A percentile compares a stretch with the other conserved stretches of the same genome.
These are phyloP conservation scores for Drosophila mimetica DNA, from an alignment of 2,888 invertebrate genomes.

Conservation along the genomic window DNA sequence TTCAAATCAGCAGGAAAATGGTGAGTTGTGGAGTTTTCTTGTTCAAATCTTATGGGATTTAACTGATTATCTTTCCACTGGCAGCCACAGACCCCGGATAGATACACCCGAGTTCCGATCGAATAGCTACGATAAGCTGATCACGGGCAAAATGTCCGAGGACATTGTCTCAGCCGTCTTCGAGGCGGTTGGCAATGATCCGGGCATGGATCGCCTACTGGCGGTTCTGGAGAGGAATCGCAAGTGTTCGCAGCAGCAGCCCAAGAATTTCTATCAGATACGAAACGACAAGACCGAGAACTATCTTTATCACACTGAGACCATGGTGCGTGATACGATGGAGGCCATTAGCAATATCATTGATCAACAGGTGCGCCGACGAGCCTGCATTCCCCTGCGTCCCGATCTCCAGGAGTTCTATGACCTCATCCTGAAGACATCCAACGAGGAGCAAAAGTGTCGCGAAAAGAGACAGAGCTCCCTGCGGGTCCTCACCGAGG, in stretches of 20 bases:
- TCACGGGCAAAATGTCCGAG: constrained; percentile 74
- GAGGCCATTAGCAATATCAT: constrained; percentile 79
- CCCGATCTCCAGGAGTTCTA: constrained; percentile 81
- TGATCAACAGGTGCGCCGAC: constrained; percentile 76
- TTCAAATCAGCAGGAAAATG: neutral
- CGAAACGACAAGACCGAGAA: constrained; percentile 56
- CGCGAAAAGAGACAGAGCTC: constrained; percentile 71
- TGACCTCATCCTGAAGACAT: constrained; percentile 69
- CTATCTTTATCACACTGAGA: constrained; percentile 68
- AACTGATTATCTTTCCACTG: neutral
- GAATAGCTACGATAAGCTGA: constrained; percentile 60
- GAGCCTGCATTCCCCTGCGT: constrained; percentile 78
- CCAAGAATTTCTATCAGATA: constrained; percentile 63
- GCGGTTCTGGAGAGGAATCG: constrained; percentile 73
- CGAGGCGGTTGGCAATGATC: constrained; percentile 69
- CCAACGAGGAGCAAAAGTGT: constrained; percentile 60
- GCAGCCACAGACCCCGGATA: neutral
- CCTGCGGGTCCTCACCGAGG: constrained; percentile 28
- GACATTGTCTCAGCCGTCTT: constrained; percentile 77
- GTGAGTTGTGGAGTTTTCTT: neutral
- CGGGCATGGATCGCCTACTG: constrained; percentile 68
- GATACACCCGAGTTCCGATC: neutral
- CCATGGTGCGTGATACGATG: constrained; percentile 78
- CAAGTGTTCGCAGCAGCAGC: constrained; percentile 28
- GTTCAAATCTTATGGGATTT: too few relatives aligned